Percentiles rank a stretch among this genome's conserved stretches.
These are phyloP conservation scores for Mus musculus DNA, from an alignment of 2,113 vertebrate species.

Conservation along the genomic window GRCm39 chr1:62395501-62396000, in stretches of 20 bases:
- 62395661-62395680: constrained; percentile 40
- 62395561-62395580: constrained; percentile 28
- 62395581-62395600: neutral
- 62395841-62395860: constrained; percentile 47
- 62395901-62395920: constrained; percentile 54
- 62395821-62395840: constrained; percentile 50
- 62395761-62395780: constrained; percentile 48
- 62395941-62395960: constrained; percentile 20
- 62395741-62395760: constrained; percentile 37
- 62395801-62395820: constrained; percentile 35
- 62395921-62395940: constrained; percentile 35
- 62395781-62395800: constrained; percentile 4
- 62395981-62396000: constrained; percentile 40
- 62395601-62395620: constrained; percentile 4
- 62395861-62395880: constrained; percentile 51
- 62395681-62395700: constrained; percentile 32
- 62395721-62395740: constrained; percentile 25
- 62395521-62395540: neutral
- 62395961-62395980: constrained; percentile 8
- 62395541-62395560: neutral
- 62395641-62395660: constrained; percentile 15
- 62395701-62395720: constrained; percentile 20
- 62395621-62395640: neutral
- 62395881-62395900: neutral
- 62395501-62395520: constrained; percentile 66